phyloP scores from a whole-genome alignment of 2,888 invertebrate genomes.

The Saturnia japonica region DNA sequence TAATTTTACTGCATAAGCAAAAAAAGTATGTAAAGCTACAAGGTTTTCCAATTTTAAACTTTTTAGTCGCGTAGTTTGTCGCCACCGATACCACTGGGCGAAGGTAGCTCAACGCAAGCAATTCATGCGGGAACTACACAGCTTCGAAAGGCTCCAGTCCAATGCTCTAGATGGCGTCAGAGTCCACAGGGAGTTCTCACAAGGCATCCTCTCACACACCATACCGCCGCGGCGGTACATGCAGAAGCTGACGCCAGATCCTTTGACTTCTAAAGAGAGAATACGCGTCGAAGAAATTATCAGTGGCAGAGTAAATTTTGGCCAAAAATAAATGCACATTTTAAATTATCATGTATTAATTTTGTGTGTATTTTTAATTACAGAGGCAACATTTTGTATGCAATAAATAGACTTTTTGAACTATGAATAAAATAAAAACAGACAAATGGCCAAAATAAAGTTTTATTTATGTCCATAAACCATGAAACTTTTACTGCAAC shows the following conservation, averaged over 20 bases:
- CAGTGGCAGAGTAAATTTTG: slow-evolving; percentile 61
- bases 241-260: slow-evolving; percentile 70
- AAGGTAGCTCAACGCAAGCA: slow-evolving; percentile 79
- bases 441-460: neutral
- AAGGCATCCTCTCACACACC: slow-evolving; percentile 76
- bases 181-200: slow-evolving; percentile 84
- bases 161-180: slow-evolving; percentile 84
- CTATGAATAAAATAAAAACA: neutral
- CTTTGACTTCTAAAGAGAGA: slow-evolving; percentile 60
- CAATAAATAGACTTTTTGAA: too few species aligned
- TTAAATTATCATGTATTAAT: neutral
- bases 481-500: neutral
- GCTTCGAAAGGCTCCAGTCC: slow-evolving; percentile 83
- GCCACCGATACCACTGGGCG: slow-evolving; percentile 81
- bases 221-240: slow-evolving; percentile 72
- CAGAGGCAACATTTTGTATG: neutral
- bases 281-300: slow-evolving; percentile 75
- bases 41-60: neutral
- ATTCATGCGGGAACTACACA: slow-evolving; percentile 83
- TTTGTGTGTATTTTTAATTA: neutral
- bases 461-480: neutral
- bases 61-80: slow-evolving; percentile 84
- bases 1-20: neutral
- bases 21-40: too few species aligned
- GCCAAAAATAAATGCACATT: slow-evolving; percentile 45